phyloP scores from a whole-genome alignment of 2,888 invertebrate genomes.

The Cerastoderma edule region DNA sequence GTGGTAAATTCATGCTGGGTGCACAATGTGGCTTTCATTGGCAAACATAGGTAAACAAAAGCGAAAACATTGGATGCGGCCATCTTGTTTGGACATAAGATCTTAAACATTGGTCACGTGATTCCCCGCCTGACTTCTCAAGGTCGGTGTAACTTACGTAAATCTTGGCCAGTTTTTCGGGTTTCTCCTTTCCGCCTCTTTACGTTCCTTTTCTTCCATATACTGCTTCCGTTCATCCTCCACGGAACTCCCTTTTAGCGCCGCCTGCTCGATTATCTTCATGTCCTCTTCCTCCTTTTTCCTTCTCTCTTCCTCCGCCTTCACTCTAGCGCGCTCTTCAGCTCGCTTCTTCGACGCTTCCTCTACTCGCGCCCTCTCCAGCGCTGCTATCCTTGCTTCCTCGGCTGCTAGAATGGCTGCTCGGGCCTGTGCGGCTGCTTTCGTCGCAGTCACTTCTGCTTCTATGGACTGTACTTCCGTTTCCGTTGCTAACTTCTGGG shows the following conservation, averaged over 20 bases:
- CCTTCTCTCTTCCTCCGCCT: constrained; percentile 67
- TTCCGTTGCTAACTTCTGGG: constrained; percentile 61
- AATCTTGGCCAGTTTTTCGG: constrained; percentile 78
- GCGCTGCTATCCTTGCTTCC: constrained; percentile 67
- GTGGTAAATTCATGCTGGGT: too few relatives aligned
- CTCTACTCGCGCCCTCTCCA: constrained; percentile 63
- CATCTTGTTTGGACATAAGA: too few relatives aligned
- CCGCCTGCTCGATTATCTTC: constrained; percentile 64
- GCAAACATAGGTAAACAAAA: neutral
- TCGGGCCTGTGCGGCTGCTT: constrained; percentile 61
- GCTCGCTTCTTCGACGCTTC: constrained; percentile 67
- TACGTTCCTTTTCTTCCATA: constrained; percentile 61
- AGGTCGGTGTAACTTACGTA: constrained; percentile 72
- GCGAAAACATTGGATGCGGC: neutral
- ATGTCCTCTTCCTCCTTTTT: constrained; percentile 68
- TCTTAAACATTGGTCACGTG: too few relatives aligned
- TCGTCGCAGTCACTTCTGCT: constrained; percentile 64
- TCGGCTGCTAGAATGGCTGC: constrained; percentile 56
- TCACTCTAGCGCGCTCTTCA: constrained; percentile 65
- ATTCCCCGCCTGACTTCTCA: too few relatives aligned
- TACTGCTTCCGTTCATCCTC: constrained; percentile 65
- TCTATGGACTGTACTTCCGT: constrained; percentile 65
- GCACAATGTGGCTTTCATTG: too few relatives aligned
- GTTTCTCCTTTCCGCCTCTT: constrained; percentile 70
- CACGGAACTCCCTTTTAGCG: constrained; percentile 70